phyloP scores from a whole-genome alignment of 2,113 vertebrate species.

The Bubo blakistoni region DNA sequence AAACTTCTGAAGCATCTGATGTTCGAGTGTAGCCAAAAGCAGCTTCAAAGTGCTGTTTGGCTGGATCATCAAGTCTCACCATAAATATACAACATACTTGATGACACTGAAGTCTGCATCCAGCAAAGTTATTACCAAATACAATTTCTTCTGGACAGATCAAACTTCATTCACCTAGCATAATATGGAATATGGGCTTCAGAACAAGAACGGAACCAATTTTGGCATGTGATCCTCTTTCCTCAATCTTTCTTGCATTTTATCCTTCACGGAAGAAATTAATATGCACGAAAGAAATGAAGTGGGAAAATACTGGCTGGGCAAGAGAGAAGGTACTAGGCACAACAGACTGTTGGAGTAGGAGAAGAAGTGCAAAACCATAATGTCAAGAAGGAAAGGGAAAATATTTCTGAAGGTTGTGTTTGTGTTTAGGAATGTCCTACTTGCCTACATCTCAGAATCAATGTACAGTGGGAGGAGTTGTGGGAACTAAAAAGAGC shows the following conservation, averaged over 20 bases:
- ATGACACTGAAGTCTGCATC: background rate
- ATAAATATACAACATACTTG: background rate
- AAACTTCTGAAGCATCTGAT: background rate
- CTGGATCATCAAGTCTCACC: background rate
- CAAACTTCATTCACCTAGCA: background rate
- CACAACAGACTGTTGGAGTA: background rate
- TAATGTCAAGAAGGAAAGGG: background rate
- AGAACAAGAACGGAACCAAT: background rate
- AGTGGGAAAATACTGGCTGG: background rate
- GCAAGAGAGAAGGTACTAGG: background rate
- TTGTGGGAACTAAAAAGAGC: background rate
- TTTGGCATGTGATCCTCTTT: background rate
- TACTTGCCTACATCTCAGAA: background rate
- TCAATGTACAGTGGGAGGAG: background rate
- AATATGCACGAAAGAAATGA: background rate
- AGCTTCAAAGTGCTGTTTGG: background rate
- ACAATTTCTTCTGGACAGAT: background rate
- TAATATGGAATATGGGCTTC: background rate
- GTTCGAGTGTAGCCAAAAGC: background rate
- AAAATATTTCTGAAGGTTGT: background rate
- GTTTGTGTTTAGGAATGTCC: background rate
- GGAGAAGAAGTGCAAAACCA: background rate
- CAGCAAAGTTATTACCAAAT: background rate
- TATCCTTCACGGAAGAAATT: background rate
- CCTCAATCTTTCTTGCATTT: background rate